Evolutionary conservation across 2,797 vertebrate species (phyloP).

Genomic region (Falco columbarius): DNA sequence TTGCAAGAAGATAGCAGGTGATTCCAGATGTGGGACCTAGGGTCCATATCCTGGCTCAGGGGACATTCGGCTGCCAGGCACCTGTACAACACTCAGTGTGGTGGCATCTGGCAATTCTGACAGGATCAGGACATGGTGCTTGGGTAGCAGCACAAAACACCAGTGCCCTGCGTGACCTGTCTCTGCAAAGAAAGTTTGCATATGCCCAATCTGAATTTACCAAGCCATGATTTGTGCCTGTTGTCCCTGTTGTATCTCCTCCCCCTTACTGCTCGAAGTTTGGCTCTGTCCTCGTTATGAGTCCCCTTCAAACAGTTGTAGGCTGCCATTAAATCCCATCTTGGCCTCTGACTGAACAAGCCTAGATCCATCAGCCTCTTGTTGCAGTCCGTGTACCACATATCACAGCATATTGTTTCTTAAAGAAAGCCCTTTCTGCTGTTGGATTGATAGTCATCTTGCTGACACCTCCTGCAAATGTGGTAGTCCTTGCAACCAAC

Average conservation of each 20-base stretch:
- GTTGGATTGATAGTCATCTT: not conserved
- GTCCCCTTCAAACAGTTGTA: not conserved
- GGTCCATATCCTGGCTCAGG: not conserved
- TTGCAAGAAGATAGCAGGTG: not conserved
- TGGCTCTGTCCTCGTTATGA: not conserved
- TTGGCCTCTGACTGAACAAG: not conserved
- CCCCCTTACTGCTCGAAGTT: not conserved
- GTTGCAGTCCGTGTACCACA: not conserved
- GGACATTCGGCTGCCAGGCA: not conserved
- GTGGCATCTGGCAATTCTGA: not conserved
- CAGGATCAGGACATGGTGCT: not conserved
- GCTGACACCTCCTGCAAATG: not conserved
- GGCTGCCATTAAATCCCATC: not conserved
- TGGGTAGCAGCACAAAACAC: not conserved
- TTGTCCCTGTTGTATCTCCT: not conserved
- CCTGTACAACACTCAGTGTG: not conserved
- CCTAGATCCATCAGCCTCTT: not conserved
- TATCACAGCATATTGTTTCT: not conserved
- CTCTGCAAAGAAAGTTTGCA: not conserved
- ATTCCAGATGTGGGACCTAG: not conserved
- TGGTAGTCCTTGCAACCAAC: not conserved
- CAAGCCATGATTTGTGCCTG: not conserved
- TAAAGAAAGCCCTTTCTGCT: not conserved
- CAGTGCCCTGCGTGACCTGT: not conserved
- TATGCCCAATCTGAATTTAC: not conserved